These are phyloP conservation scores for Vireo griseus DNA, from an alignment of 2,797 vertebrate genomes.

Conservation along the genomic window DNA sequence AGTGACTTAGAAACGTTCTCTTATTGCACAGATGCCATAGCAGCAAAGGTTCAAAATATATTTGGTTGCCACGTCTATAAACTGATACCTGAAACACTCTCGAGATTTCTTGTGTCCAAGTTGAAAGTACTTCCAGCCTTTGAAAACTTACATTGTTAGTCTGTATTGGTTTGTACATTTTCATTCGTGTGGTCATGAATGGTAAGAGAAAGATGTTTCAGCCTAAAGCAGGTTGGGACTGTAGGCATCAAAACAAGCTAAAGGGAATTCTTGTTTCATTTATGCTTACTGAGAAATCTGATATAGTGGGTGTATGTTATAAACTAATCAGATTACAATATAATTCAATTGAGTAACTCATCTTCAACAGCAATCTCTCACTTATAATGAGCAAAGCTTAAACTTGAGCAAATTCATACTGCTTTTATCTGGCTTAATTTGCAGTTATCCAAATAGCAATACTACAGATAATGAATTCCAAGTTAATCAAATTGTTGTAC, in stretches of 20 bases:
- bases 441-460: constrained; percentile 40
- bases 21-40: not conserved
- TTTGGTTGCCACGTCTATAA: not conserved
- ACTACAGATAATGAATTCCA: constrained; percentile 40
- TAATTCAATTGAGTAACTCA: constrained; percentile 11
- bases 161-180: not conserved
- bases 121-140: not conserved
- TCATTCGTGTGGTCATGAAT: not conserved
- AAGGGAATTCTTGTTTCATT: not conserved
- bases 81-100: not conserved
- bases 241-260: not conserved
- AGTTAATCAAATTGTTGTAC: constrained; percentile 55
- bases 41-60: not conserved
- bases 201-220: not conserved
- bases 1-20: not conserved
- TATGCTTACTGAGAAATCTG: not conserved
- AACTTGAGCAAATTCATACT: constrained; percentile 30
- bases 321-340: not conserved
- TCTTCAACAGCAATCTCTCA: not conserved
- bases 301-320: not conserved
- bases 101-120: not conserved
- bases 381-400: not conserved
- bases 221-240: not conserved
- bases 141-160: not conserved
- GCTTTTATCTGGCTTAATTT: constrained; percentile 40